Evolutionary conservation across 2,797 vertebrate species (phyloP).

Genomic region (Triplophysa yarkandensis): DNA sequence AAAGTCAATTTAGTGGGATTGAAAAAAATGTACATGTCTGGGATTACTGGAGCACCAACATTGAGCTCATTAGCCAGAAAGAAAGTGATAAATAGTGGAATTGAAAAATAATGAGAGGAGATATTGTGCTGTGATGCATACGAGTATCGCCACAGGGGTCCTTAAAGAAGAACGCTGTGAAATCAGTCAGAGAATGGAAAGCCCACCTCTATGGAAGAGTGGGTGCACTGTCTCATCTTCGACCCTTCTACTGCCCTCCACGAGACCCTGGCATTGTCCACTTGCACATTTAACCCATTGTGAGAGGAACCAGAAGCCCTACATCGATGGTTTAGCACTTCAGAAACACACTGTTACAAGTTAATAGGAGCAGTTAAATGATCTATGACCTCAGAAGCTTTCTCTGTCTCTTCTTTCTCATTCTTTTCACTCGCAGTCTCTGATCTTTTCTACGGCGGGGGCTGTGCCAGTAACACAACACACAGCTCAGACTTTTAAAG

Average conservation of each 20-base stretch:
- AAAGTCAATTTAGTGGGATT: slow-evolving; percentile 25
- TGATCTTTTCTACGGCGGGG: slow-evolving; percentile 41
- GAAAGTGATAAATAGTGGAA: slow-evolving; percentile 31
- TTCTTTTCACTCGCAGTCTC: slow-evolving; percentile 37
- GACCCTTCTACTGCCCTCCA: slow-evolving; percentile 24
- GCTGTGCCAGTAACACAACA: slow-evolving; percentile 10
- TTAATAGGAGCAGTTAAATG: slow-evolving; percentile 62
- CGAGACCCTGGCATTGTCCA: slow-evolving; percentile 38
- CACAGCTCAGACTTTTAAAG: slow-evolving; percentile 27
- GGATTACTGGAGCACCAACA: slow-evolving; percentile 26
- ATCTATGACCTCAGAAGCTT: slow-evolving; percentile 56
- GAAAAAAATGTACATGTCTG: slow-evolving; percentile 23
- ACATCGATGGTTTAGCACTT: slow-evolving; percentile 49
- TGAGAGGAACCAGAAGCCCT: slow-evolving; percentile 25
- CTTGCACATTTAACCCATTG: slow-evolving; percentile 31
- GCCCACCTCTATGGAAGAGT: slow-evolving; percentile 9
- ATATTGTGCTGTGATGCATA: slow-evolving; percentile 38
- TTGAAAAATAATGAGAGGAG: slow-evolving; percentile 34
- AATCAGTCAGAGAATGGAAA: slow-evolving; percentile 8
- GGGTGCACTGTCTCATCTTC: slow-evolving; percentile 7
- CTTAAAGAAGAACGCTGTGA: not conserved
- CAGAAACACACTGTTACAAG: slow-evolving; percentile 56
- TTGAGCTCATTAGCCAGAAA: slow-evolving; percentile 28
- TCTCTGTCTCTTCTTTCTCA: slow-evolving; percentile 26
- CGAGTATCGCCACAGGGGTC: slow-evolving; percentile 19